phyloP scores from a whole-genome alignment of 2,797 vertebrate species.

The Trematomus bernacchii region DNA sequence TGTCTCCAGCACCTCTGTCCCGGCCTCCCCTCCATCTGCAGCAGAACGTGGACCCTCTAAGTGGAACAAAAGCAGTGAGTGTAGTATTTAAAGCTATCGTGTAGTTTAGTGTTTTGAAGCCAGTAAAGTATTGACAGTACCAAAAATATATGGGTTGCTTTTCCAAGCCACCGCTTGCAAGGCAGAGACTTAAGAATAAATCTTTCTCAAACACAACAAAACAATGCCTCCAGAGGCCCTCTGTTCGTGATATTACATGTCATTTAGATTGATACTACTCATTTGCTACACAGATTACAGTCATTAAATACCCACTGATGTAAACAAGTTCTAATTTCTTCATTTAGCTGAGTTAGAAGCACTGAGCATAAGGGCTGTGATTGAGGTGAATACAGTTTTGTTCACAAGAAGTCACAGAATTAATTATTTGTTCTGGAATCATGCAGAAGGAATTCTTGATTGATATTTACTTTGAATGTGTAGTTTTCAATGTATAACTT shows the following conservation, averaged over 20 bases:
- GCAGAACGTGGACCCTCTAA: conserved; percentile 57
- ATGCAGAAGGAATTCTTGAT: not conserved
- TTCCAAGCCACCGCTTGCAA: not conserved
- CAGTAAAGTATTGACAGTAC: not conserved
- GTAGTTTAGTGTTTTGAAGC: not conserved
- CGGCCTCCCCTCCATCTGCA: conserved; percentile 26
- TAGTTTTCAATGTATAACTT: not conserved
- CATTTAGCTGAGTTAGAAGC: conserved; percentile 15
- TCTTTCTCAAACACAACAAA: conserved; percentile 6
- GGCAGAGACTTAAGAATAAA: conserved; percentile 1
- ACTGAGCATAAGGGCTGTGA: not conserved
- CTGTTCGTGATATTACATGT: conserved; percentile 24
- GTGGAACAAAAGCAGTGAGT: conserved; percentile 60
- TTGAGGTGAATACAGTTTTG: not conserved
- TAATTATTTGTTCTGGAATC: not conserved
- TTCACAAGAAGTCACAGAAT: not conserved
- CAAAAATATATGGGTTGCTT: not conserved
- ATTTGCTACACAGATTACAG: conserved; percentile 19
- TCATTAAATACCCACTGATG: conserved; percentile 26
- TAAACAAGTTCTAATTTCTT: conserved; percentile 23
- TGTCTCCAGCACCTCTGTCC: conserved; percentile 7
- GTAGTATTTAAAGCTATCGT: not conserved
- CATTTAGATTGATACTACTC: conserved; percentile 19
- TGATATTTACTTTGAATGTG: not conserved
- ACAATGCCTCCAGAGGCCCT: not conserved